A percentile compares a stretch with the other conserved stretches of the same genome.
Conservation (phyloP, 2,113 vertebrate genomes). For the Prionailurus bengalensis region DNA sequence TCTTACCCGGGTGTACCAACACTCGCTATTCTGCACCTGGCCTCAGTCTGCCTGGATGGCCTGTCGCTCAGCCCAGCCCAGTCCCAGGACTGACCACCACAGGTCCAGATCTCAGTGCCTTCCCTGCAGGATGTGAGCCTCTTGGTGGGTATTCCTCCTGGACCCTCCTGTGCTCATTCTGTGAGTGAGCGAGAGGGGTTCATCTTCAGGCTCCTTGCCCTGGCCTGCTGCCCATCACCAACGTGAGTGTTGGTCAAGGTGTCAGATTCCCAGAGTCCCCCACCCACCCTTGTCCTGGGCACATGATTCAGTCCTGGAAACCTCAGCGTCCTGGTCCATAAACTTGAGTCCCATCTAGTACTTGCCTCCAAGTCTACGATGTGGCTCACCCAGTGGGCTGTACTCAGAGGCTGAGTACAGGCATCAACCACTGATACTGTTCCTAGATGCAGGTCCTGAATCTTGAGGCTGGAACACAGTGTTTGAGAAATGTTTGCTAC, state of each 20-base stretch:
- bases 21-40: background rate
- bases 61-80: background rate
- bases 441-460: background rate
- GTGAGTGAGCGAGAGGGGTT: background rate
- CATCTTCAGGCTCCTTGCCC: background rate
- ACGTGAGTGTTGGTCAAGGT: background rate
- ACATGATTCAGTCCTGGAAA: background rate
- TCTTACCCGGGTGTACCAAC: background rate
- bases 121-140: background rate
- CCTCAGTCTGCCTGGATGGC: background rate
- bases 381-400: background rate
- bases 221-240: background rate
- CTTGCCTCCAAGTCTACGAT: background rate
- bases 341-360: background rate
- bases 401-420: background rate
- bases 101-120: background rate
- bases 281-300: background rate
- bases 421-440: background rate
- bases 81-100: background rate
- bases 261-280: background rate
- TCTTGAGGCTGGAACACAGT: background rate
- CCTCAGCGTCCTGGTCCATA: background rate
- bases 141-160: background rate
- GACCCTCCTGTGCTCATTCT: too few species aligned
- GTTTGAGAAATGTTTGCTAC: background rate